Conservation (phyloP, 1,140 invertebrate genomes). For the Aphis craccivora region DNA sequence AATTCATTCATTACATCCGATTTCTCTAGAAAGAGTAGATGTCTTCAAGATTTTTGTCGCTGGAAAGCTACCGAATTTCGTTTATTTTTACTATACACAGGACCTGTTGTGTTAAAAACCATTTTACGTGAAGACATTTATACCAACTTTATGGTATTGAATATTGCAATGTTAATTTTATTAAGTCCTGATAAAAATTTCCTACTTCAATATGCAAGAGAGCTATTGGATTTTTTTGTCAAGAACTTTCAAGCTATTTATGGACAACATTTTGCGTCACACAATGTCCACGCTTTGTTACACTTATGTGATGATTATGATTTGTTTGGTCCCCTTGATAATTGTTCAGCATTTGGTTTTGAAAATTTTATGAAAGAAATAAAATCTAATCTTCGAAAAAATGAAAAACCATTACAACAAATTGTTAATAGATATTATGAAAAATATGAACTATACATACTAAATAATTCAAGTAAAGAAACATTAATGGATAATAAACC, state of each 20-base stretch:
- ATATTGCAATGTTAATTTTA: slow-evolving; percentile 30
- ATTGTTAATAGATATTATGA: not conserved
- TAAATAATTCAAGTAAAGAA: too few species aligned
- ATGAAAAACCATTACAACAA: slow-evolving; percentile 1
- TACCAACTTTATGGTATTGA: not conserved
- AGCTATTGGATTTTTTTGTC: slow-evolving; percentile 25
- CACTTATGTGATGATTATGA: not conserved
- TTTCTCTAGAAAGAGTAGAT: not conserved
- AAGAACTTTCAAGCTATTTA: not conserved
- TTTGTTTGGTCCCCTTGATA: slow-evolving; percentile 23
- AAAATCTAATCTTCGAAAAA: slow-evolving; percentile 3
- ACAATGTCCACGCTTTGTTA: not conserved
- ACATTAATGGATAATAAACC: not conserved
- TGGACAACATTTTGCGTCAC: not conserved
- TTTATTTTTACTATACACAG: not conserved
- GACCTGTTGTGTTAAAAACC: slow-evolving; percentile 58
- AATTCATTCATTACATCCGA: not conserved
- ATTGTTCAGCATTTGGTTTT: slow-evolving; percentile 26
- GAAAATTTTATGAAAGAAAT: slow-evolving; percentile 34
- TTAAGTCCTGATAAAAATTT: slow-evolving; percentile 9
- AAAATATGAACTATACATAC: not conserved
- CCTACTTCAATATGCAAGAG: not conserved
- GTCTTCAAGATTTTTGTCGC: not conserved
- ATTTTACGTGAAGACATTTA: slow-evolving; percentile 1
- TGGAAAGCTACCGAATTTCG: not conserved